Percentiles rank a stretch among this genome's conserved stretches.
phyloP scores from a whole-genome alignment of 2,113 vertebrate genomes.

The Galemys pyrenaicus region DNA sequence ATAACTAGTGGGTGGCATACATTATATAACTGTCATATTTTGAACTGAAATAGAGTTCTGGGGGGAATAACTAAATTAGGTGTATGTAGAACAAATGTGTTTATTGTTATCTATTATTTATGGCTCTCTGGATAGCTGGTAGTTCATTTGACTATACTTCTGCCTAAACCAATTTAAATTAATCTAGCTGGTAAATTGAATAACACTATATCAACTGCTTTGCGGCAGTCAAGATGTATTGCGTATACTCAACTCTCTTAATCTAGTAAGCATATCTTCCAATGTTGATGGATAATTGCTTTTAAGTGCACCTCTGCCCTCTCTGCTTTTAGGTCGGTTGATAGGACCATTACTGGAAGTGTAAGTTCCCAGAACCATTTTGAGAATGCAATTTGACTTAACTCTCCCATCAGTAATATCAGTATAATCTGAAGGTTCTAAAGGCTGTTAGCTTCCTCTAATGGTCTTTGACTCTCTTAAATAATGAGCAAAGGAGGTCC shows the following conservation, averaged over 20 bases:
- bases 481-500: slow-evolving; percentile 48
- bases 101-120: slow-evolving; percentile 82
- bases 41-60: slow-evolving; percentile 57
- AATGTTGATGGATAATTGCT: slow-evolving; percentile 77
- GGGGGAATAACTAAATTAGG: slow-evolving; percentile 71
- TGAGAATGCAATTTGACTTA: slow-evolving; percentile 78
- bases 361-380: slow-evolving; percentile 74
- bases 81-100: slow-evolving; percentile 79
- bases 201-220: slow-evolving; percentile 77
- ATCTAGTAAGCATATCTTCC: slow-evolving; percentile 76
- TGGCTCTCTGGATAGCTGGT: slow-evolving; percentile 69
- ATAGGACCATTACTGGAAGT: slow-evolving; percentile 78
- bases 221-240: slow-evolving; percentile 79
- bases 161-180: slow-evolving; percentile 78
- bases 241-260: slow-evolving; percentile 74
- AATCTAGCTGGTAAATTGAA: slow-evolving; percentile 77
- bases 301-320: slow-evolving; percentile 78
- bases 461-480: slow-evolving; percentile 75
- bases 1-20: slow-evolving; percentile 55
- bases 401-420: slow-evolving; percentile 75
- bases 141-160: slow-evolving; percentile 77
- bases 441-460: slow-evolving; percentile 74
- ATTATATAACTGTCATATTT: slow-evolving; percentile 69
- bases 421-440: slow-evolving; percentile 68
- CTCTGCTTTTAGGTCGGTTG: slow-evolving; percentile 75